Base-by-base conservation (phyloP, 2,888 invertebrate species). In the Polyommatus iphigenia region DNA sequence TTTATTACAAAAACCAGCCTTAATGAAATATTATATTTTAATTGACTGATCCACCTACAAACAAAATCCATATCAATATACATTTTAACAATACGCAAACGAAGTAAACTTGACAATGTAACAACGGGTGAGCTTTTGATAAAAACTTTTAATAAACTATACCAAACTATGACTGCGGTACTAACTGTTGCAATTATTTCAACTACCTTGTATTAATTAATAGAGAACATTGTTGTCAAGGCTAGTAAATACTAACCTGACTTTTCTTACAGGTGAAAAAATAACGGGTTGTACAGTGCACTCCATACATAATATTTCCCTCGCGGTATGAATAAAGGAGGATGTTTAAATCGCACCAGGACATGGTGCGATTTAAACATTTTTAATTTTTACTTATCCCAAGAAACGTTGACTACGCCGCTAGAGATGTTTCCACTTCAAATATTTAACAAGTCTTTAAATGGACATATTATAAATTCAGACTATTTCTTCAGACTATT, bases 41-140 rank as follows among this genome's bases (percentile, higher is more conserved):
- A 73, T 73, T 73, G 78, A 80, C 78, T 71, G 67, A 76, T 78
- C 79, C 78, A 78, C 80, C 81, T 77, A 77, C 76, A 78, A 46
- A 73, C 46, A 73, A 46, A 41, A 46, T 46, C 41, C 41, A 73
- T 20, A 41, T 73, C 20, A 41, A 73, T 41, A 10, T 41, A 41
- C 76, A 75, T 73, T 77, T 77, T 78, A 77, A 79, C 62, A 78
- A 78, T 78, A 71, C 76, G 79, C 67, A 78, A 77, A 73, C 59
- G 76, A 79, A 80, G 78, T 78, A 76, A 80, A 78, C 80, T 79
- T 78, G 73, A 73, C 73, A 46, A 46, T 50, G 73, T 73, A 36
- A 72, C 46, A 0, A 20, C 24, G 1, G 20, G 1, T 15, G 29
- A 67, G 18, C 67, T 32, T 62, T 62, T 24, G 29, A 15, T 32